Percentiles rank a stretch among this genome's conserved stretches.
These are phyloP conservation scores for Athripsodes cinereus DNA, from an alignment of 2,888 invertebrate genomes.

Conservation along the genomic window DNA sequence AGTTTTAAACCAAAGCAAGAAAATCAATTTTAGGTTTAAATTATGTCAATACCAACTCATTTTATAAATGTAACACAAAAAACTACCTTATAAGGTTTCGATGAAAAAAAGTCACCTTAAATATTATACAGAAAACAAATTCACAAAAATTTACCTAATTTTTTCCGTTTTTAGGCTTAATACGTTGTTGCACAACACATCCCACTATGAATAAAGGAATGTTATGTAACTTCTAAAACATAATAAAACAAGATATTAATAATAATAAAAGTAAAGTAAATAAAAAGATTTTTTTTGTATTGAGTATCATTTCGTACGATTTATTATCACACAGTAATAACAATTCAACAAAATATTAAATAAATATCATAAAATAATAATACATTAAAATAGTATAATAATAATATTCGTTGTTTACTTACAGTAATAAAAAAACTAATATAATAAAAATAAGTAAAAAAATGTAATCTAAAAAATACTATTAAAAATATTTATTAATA, in stretches of 20 bases:
- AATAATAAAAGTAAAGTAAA: conserved; percentile 18
- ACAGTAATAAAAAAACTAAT: not conserved
- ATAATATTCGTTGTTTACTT: conserved; percentile 16
- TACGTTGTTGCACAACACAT: too few relatives aligned
- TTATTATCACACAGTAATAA: conserved; percentile 27
- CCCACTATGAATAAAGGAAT: not conserved
- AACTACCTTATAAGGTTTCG: too few relatives aligned
- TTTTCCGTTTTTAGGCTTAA: too few relatives aligned
- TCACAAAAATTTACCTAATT: too few relatives aligned
- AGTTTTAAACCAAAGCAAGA: too few relatives aligned
- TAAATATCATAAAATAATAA: conserved; percentile 19
- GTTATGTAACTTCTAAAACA: not conserved
- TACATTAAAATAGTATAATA: not conserved
- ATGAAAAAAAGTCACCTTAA: too few relatives aligned
- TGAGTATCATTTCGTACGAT: conserved; percentile 27
- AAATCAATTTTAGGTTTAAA: too few relatives aligned
- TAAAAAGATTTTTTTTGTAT: conserved; percentile 19
- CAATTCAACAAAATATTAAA: conserved; percentile 25
- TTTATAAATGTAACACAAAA: too few relatives aligned
- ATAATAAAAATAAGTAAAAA: conserved; percentile 3
- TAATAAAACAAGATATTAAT: too few relatives aligned
- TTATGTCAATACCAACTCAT: too few relatives aligned
- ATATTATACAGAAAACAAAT: too few relatives aligned
- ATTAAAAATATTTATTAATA: conserved; percentile 3
- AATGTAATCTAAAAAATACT: conserved; percentile 5